Conservation (phyloP, 2,888 invertebrate genomes). For the Biston stratarius region DNA sequence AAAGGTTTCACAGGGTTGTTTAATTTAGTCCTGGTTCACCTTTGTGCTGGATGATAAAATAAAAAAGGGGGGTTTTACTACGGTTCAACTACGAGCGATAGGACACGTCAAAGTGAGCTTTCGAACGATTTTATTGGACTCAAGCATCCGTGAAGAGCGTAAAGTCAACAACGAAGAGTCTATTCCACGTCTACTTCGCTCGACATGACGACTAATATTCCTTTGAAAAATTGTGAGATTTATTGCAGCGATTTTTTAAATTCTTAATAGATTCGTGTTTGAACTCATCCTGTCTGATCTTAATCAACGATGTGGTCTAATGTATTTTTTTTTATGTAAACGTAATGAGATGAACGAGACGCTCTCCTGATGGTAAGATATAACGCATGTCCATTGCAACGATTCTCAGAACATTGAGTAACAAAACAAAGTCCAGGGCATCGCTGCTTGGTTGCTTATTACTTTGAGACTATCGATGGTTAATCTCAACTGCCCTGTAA, state of each 20-base stretch:
- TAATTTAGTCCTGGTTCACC: constrained; percentile 68
- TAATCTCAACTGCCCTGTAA: too few species aligned
- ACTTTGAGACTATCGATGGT: too few species aligned
- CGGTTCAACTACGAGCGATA: constrained; percentile 54
- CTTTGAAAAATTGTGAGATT: not conserved
- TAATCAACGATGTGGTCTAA: too few species aligned
- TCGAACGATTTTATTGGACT: constrained; percentile 49
- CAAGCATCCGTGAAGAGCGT: constrained; percentile 12
- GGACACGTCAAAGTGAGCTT: constrained; percentile 57
- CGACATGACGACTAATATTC: not conserved
- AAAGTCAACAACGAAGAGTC: constrained; percentile 7
- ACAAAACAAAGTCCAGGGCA: too few species aligned
- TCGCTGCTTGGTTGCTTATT: too few species aligned
- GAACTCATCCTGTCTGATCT: too few species aligned
- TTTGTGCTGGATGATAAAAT: constrained; percentile 67
- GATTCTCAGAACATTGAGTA: too few species aligned
- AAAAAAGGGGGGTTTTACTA: constrained; percentile 58
- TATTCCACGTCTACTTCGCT: not conserved
- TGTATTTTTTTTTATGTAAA: too few species aligned
- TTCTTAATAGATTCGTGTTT: too few species aligned
- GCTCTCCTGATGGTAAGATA: too few species aligned
- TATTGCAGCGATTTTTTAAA: not conserved
- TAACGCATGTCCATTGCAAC: too few species aligned
- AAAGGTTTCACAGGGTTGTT: constrained; percentile 57
- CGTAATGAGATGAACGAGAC: too few species aligned